phyloP scores from a whole-genome alignment of 2,797 vertebrate species.

The Phalloptychus januarius region DNA sequence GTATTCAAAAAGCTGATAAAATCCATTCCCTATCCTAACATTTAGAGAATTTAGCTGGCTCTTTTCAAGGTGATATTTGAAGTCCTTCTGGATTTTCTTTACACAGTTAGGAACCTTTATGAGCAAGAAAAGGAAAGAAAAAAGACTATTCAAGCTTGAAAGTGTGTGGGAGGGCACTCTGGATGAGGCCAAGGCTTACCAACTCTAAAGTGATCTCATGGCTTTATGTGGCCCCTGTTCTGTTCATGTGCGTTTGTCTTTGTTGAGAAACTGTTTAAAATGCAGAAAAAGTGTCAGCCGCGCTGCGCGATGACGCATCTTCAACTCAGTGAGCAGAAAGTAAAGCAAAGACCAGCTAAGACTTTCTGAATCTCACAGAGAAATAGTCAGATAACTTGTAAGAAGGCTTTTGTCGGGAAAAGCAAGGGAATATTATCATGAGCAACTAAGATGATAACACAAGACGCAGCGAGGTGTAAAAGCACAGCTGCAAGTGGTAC shows the following conservation, averaged over 20 bases:
- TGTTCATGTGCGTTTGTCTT: background rate
- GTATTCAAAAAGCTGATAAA: background rate
- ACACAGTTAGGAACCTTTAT: background rate
- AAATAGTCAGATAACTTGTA: constrained; percentile 1
- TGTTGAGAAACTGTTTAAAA: constrained; percentile 12
- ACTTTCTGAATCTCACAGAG: constrained; percentile 26
- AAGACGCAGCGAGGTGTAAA: background rate
- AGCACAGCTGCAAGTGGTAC: constrained; percentile 2
- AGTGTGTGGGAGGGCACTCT: background rate
- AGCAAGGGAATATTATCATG: constrained; percentile 2
- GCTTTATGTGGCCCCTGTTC: background rate
- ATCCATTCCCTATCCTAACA: background rate
- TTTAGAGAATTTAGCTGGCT: background rate
- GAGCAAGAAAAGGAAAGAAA: background rate
- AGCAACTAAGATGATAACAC: background rate
- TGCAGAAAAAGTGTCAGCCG: constrained; percentile 18
- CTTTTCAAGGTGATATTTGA: background rate
- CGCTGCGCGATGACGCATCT: constrained; percentile 12
- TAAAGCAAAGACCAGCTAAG: constrained; percentile 1
- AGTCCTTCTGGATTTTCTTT: background rate
- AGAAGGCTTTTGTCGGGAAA: constrained; percentile 14
- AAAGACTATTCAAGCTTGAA: background rate
- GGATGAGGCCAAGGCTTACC: background rate
- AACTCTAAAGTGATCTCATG: background rate
- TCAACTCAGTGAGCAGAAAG: constrained; percentile 12